Base-by-base conservation (phyloP, 2,888 invertebrate genomes). In the Caenorhabditis wallacei region DNA sequence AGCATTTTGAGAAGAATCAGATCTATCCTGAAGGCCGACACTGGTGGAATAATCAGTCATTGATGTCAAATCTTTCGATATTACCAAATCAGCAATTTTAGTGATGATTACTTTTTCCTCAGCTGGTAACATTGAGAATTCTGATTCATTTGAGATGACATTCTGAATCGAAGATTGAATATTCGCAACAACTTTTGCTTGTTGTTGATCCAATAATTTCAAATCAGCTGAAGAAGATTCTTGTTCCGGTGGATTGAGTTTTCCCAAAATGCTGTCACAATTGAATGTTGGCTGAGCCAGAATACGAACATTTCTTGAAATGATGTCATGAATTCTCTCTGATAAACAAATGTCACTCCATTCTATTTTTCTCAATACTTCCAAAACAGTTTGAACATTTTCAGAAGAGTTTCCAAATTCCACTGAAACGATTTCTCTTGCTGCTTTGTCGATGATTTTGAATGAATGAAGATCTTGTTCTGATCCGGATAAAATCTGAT, bases 211-310 rank as follows among this genome's bases (percentile, higher is more conserved):
- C 1, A 10, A 2, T 1, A 75, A n/a, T 0, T 26, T 40, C 10
- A 16, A 8, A 30, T 56, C 61, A 24, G 48, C 46, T 11, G 35
- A 22, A 35, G 24, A 63, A 18, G 22, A 16, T 48, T 81, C 56
- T 11, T 46, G 40, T 43, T 70, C 57, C 3, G 81, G 81, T 16
- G 81, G 13, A 53, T 46, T 63, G 24, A 81, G 46, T 61, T 59
- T 68, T 51, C 81, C 81, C 2, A 81, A 56, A 59, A 81, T 57
- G 37, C 56, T 75, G 8, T 63, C 69, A 30, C 48, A 69, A n/a
- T 81, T 26, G 26, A 70, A 75, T 10, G 40, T 40, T 3, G 70
- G 48, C 24, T 63, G 43, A 5, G 64, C 64, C 1, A 80, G 57
- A 11, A 26, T 30, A 53, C 24, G 57, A 18, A 81, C 18, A 30